phyloP scores from a whole-genome alignment of 2,113 vertebrate species.

The Gavialis gangeticus region DNA sequence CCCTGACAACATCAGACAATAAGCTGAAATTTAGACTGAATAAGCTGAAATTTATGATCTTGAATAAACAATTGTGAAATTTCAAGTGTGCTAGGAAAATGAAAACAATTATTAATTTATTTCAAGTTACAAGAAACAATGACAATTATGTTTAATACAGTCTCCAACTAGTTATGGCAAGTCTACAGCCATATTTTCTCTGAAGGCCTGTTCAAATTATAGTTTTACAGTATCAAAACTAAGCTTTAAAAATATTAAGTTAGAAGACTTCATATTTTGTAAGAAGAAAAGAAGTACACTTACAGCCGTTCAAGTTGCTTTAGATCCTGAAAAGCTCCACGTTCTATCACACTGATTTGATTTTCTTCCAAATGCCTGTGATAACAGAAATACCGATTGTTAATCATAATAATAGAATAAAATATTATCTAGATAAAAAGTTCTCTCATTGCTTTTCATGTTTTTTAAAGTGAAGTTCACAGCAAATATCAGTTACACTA shows the following conservation, averaged over 20 bases:
- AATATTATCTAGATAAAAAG: background rate
- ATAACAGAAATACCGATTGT: constrained; percentile 53
- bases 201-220: background rate
- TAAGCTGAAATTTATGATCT: background rate
- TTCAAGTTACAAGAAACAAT: background rate
- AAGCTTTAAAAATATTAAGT: background rate
- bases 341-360: constrained; percentile 94
- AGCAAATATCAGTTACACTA: background rate
- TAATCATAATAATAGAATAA: background rate
- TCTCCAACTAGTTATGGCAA: background rate
- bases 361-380: constrained; percentile 97
- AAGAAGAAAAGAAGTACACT: constrained; percentile 72
- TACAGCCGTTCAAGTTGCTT: constrained; percentile 96
- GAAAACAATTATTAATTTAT: background rate
- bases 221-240: background rate
- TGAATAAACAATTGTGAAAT: background rate
- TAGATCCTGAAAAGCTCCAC: constrained; percentile 97
- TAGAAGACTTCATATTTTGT: background rate
- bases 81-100: background rate
- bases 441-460: background rate
- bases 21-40: background rate
- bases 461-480: background rate
- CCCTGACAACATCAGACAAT: background rate
- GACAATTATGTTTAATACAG: background rate
- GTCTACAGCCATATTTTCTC: background rate